Percentiles rank a stretch among this genome's conserved stretches.
Evolutionary conservation across 1,140 invertebrate genomes (phyloP).

Genomic region (Eupeodes corollae): DNA sequence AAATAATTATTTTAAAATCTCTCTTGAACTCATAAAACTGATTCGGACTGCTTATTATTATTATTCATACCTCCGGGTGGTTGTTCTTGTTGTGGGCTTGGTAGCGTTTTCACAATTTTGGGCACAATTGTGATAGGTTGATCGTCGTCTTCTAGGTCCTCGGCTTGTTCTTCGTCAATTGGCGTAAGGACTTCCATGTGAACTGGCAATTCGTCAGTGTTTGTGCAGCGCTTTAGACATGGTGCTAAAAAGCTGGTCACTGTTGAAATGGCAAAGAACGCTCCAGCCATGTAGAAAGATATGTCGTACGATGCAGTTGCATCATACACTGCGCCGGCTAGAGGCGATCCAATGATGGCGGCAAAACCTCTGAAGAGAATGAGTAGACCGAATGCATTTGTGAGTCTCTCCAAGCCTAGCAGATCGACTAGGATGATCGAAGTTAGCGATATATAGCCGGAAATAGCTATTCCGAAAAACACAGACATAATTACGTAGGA

Average conservation of each 20-base stretch:
- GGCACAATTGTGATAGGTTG: slow-evolving; percentile 57
- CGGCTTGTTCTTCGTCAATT: slow-evolving; percentile 69
- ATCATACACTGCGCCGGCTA: slow-evolving; percentile 81
- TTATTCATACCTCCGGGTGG: neutral
- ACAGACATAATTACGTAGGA: slow-evolving; percentile 73
- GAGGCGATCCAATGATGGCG: slow-evolving; percentile 71
- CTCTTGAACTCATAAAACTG: no score
- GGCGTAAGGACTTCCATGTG: slow-evolving; percentile 61
- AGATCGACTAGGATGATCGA: slow-evolving; percentile 96
- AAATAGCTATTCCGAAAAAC: slow-evolving; percentile 90
- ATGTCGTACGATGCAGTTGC: slow-evolving; percentile 71
- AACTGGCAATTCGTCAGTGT: slow-evolving; percentile 41
- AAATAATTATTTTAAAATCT: no score
- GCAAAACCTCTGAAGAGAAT: slow-evolving; percentile 90
- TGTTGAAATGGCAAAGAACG: slow-evolving; percentile 74
- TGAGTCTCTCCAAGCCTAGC: slow-evolving; percentile 87
- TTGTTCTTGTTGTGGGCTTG: slow-evolving; percentile 41
- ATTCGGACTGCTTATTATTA: no score
- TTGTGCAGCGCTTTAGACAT: slow-evolving; percentile 49
- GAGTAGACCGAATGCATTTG: slow-evolving; percentile 91
- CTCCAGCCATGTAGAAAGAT: slow-evolving; percentile 86
- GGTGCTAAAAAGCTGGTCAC: slow-evolving; percentile 76
- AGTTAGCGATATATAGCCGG: slow-evolving; percentile 93
- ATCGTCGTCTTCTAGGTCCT: slow-evolving; percentile 61
- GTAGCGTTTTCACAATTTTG: slow-evolving; percentile 52